Base-by-base conservation (phyloP, 2,797 vertebrate genomes). In the Chanos chanos region DNA sequence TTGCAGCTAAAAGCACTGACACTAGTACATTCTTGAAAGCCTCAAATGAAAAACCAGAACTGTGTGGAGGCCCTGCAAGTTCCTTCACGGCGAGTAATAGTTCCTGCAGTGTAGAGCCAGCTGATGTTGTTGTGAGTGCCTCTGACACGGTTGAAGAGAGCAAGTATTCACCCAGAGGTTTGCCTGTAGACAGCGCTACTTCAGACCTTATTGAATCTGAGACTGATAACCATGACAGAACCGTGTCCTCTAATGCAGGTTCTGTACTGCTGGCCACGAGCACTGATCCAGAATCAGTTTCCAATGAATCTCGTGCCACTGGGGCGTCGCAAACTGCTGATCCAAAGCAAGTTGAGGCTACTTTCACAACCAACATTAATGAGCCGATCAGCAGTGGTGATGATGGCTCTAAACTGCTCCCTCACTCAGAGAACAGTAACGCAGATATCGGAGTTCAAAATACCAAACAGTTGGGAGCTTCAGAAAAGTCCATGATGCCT, bases 331-430 rank as follows among this genome's bases (percentile, higher is more conserved):
- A 70, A 31, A 47, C 25, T 7, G 9, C 9, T 22, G 15, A 45
- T 15, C 40, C 34, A 2, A 9, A 63, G 30, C 9, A 30, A 21
- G 36, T 16, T 30, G 55, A 52, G 41, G 21, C 67, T 30, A 31
- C 64, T 28, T 22, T 70, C 34, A 68, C 68, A 31, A 64, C 70
- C 54, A 28, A 19, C 19, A n/a, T n/a, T n/a, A 54, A 66, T 18
- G 51, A 48, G n/a, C n/a, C 7, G 22, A 27, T 19, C 7, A n/a
- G n/a, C n/a, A n/a, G 27, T 1, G 21, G 24, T 24, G 48, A 54
- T 43, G 64, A 67, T 25, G 31, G 34, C 31, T 30, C 19, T 27
- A 37, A 30, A 39, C 12, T 55, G 39, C 40, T 50, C 27, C 34
- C 9, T 37, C 15, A 8, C 9, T 19, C 27, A 7, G 25, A 47